Conservation (phyloP, 2,797 vertebrate species). For the Psittacula echo region DNA sequence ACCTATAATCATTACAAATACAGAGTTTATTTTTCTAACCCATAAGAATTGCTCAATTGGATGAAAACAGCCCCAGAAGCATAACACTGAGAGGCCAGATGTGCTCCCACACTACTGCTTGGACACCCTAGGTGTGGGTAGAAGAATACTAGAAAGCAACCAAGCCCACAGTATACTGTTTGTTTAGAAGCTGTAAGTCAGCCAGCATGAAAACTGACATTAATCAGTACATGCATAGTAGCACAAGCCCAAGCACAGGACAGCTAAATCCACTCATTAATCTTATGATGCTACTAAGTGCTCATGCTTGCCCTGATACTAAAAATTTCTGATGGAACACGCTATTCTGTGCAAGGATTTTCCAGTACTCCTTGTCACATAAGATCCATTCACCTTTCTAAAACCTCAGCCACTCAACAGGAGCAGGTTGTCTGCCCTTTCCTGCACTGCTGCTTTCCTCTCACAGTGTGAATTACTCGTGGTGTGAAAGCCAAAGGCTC, state of each 20-base stretch:
- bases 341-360: neutral
- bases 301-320: fast-evolving
- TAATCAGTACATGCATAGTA: neutral
- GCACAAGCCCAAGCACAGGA: neutral
- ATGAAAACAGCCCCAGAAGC: neutral
- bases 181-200: neutral
- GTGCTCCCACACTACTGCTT: neutral
- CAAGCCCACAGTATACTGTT: neutral
- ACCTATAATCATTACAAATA: neutral
- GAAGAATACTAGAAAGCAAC: neutral
- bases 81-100: neutral
- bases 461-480: neutral
- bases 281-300: neutral
- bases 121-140: neutral
- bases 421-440: neutral
- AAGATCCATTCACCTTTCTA: neutral
- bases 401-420: neutral
- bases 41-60: neutral
- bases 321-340: neutral
- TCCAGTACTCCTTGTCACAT: neutral
- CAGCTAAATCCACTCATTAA: neutral
- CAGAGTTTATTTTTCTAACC: neutral
- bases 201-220: neutral
- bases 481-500: neutral
- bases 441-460: neutral